Percentiles rank a stretch among this genome's conserved stretches.
Evolutionary conservation across 1,140 invertebrate species (phyloP).

Genomic region (Drosophila leontia): DNA sequence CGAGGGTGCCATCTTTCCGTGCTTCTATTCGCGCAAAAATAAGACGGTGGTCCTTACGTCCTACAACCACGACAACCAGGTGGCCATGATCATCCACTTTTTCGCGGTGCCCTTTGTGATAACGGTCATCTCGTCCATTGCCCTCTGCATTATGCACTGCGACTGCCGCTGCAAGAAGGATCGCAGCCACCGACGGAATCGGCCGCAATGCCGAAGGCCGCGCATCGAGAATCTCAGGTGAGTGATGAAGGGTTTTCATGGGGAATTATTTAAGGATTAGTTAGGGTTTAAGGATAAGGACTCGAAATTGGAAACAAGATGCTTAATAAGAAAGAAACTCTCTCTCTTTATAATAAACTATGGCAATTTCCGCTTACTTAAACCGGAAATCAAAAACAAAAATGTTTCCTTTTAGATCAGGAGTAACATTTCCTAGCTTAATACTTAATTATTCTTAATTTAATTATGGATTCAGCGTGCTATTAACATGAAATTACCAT

Average conservation of each 20-base stretch:
- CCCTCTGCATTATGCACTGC: constrained; percentile 93
- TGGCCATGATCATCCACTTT: constrained; percentile 91
- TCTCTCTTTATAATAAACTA: too few species aligned
- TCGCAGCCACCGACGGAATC: constrained; percentile 85
- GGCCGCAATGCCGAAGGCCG: constrained; percentile 85
- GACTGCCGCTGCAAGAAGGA: constrained; percentile 89
- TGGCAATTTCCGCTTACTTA: not conserved
- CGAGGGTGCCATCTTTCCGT: constrained; percentile 92
- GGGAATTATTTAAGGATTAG: not conserved
- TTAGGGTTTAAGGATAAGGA: not conserved
- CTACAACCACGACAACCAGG: constrained; percentile 92
- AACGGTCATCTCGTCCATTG: constrained; percentile 92
- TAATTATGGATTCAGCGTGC: too few species aligned
- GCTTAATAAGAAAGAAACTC: too few species aligned
- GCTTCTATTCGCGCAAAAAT: constrained; percentile 93
- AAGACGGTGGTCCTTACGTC: constrained; percentile 91
- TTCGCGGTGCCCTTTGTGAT: constrained; percentile 93
- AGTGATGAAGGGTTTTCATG: constrained; percentile 37
- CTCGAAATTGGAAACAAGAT: not conserved
- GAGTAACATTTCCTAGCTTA: not conserved
- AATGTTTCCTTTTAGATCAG: not conserved
- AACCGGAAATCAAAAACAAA: not conserved
- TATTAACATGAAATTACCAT: not conserved
- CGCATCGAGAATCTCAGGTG: constrained; percentile 88
- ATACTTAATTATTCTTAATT: not conserved